phyloP scores from a whole-genome alignment of 2,888 invertebrate genomes.

The Aphidius colemani region DNA sequence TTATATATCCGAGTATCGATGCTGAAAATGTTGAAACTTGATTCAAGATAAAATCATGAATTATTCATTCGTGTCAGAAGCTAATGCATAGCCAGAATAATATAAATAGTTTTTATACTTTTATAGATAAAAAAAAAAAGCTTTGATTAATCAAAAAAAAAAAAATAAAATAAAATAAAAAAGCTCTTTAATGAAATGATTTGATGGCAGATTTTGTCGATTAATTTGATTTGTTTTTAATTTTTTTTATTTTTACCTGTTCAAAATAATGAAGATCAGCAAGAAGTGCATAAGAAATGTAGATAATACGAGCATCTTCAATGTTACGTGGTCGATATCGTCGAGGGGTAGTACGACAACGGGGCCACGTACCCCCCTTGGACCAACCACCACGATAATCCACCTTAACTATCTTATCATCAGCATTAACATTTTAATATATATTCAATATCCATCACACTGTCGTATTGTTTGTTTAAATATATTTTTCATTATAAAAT shows the following conservation, averaged over 20 bases:
- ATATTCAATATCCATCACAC: no score
- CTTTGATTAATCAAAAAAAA: neutral
- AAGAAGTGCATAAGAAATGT: conserved; percentile 68
- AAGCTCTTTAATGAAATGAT: neutral
- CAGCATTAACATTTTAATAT: conserved; percentile 36
- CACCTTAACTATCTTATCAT: conserved; percentile 49
- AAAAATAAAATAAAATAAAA: no score
- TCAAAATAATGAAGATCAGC: conserved; percentile 70
- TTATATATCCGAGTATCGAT: neutral
- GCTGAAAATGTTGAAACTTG: conserved; percentile 11
- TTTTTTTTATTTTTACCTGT: conserved; percentile 62
- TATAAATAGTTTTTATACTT: neutral
- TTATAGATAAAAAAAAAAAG: neutral
- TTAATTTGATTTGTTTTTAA: no score
- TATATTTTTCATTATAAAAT: no score
- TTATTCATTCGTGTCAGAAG: conserved; percentile 16
- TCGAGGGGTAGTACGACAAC: conserved; percentile 53
- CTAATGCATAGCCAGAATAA: conserved; percentile 4
- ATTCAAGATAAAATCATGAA: conserved; percentile 4
- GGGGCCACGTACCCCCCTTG: conserved; percentile 59
- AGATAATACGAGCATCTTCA: conserved; percentile 70
- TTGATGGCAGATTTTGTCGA: no score
- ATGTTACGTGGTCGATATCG: conserved; percentile 58
- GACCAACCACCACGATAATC: conserved; percentile 48
- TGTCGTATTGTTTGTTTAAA: no score